Percentiles rank a stretch among this genome's conserved stretches.
phyloP scores from a whole-genome alignment of 2,797 vertebrate genomes.

The Gadopsis bispinosus region DNA sequence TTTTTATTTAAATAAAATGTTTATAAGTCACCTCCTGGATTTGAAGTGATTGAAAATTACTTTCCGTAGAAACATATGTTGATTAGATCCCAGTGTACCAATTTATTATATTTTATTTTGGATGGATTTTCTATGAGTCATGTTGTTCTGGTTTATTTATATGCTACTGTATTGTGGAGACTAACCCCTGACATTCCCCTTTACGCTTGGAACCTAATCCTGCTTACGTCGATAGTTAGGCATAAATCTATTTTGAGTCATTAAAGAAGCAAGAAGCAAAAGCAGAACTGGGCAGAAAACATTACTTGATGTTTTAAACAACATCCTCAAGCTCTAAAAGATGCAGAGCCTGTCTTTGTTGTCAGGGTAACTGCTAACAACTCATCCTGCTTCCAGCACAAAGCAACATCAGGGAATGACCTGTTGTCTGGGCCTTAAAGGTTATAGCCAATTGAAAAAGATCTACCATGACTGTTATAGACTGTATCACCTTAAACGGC shows the following conservation, averaged over 20 bases:
- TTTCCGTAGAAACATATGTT: neutral
- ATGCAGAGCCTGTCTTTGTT: constrained; percentile 4
- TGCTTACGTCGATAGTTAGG: neutral
- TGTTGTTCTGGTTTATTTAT: neutral
- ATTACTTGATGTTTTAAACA: neutral
- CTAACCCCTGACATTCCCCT: neutral
- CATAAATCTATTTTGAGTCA: neutral
- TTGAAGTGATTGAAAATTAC: neutral
- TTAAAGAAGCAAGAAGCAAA: neutral
- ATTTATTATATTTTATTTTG: neutral
- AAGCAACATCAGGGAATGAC: constrained; percentile 48
- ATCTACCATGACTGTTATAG: constrained; percentile 56
- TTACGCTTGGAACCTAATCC: neutral
- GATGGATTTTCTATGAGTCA: neutral
- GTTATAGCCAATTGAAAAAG: constrained; percentile 59
- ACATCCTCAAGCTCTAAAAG: neutral
- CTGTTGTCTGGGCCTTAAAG: constrained; percentile 64
- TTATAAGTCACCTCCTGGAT: neutral
- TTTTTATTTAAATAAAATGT: neutral
- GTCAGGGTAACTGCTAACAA: neutral
- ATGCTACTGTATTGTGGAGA: neutral
- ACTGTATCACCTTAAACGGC: constrained; percentile 22
- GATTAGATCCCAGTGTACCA: neutral
- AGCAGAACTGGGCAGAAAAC: neutral
- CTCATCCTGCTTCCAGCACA: constrained; percentile 20